A percentile compares a stretch with the other conserved stretches of the same genome.
Conservation (phyloP, 2,888 invertebrate species). For the Calameuta filiformis region DNA sequence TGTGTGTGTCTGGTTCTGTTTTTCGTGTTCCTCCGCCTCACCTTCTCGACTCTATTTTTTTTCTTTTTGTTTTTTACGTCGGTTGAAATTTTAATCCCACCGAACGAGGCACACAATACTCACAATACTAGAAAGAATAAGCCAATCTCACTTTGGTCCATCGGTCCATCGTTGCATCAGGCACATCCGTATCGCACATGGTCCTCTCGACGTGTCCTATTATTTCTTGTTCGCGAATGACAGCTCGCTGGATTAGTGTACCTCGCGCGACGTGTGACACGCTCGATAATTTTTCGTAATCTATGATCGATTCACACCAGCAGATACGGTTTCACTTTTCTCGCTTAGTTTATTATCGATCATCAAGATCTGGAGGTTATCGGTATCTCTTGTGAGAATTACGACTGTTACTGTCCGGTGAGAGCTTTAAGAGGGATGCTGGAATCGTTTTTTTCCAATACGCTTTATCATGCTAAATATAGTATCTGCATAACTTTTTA, state of each 20-base stretch:
- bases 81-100: slow-evolving; percentile 3
- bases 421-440: not conserved
- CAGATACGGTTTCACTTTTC: not conserved
- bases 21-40: not conserved
- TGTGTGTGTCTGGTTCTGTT: not conserved
- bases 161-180: not conserved
- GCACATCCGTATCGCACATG: not conserved
- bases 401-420: not conserved
- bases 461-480: not conserved
- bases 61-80: not conserved
- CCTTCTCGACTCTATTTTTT: not conserved
- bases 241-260: not conserved
- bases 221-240: slow-evolving; percentile 1
- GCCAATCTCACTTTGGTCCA: slow-evolving; percentile 7
- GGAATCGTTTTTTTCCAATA: not conserved
- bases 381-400: not conserved
- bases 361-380: not conserved
- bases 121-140: slow-evolving; percentile 1
- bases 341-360: not conserved
- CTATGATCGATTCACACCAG: not conserved
- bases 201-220: not conserved
- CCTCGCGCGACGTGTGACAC: not conserved
- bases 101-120: not conserved
- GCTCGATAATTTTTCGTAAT: not conserved
- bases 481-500: not conserved